Conservation (phyloP, 2,888 invertebrate genomes). For the Leptopterna dolabrata region DNA sequence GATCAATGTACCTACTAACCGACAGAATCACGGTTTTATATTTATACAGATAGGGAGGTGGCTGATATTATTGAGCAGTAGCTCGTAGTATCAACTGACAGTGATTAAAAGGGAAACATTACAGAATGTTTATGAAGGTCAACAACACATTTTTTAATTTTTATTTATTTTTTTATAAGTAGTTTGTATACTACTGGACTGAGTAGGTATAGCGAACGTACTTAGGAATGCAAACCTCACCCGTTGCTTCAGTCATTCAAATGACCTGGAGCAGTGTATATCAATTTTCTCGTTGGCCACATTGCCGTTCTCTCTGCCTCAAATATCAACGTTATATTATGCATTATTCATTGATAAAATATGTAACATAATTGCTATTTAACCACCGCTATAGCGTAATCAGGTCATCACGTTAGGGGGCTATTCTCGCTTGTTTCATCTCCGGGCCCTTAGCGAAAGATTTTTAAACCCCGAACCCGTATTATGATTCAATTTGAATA, state of each 20-base stretch:
- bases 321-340: not conserved
- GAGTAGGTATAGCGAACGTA: too few relatives aligned
- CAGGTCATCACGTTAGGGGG: not conserved
- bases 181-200: too few relatives aligned
- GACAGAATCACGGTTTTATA: too few relatives aligned
- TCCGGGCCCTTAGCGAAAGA: not conserved
- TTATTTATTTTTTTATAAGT: too few relatives aligned
- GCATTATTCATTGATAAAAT: not conserved
- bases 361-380: not conserved
- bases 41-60: too few relatives aligned
- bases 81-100: too few relatives aligned
- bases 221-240: not conserved
- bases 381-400: not conserved
- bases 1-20: too few relatives aligned
- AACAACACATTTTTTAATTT: too few relatives aligned
- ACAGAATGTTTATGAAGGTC: too few relatives aligned
- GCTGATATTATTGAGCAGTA: too few relatives aligned
- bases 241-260: not conserved
- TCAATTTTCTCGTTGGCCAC: not conserved
- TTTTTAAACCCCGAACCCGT: not conserved
- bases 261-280: not conserved
- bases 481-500: constrained; percentile 37
- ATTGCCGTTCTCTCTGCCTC: not conserved
- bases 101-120: too few relatives aligned
- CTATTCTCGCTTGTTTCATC: not conserved